Percentiles rank a stretch among this genome's conserved stretches.
These are phyloP conservation scores for Morpho deidamia DNA, from an alignment of 2,888 invertebrate species.

Conservation along the genomic window DNA sequence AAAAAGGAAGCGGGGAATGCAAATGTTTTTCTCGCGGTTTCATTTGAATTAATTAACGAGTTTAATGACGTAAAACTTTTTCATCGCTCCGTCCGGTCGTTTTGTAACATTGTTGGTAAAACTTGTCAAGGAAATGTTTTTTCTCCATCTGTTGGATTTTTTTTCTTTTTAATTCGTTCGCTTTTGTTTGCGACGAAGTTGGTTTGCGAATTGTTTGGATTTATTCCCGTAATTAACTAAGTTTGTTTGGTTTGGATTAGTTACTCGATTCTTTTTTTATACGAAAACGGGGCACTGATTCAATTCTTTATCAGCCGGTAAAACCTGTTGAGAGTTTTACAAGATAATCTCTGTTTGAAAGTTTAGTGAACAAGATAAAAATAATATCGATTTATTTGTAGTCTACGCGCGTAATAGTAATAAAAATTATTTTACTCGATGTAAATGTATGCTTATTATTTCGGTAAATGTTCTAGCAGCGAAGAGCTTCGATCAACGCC, in stretches of 20 bases:
- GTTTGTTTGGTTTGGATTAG: slow-evolving; percentile 69
- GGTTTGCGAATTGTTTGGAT: slow-evolving; percentile 65
- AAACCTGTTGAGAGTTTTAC: not conserved
- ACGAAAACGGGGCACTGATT: slow-evolving; percentile 49
- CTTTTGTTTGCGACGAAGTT: slow-evolving; percentile 53
- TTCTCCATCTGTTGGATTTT: slow-evolving; percentile 57
- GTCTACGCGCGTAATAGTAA: too few species aligned
- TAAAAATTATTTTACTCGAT: too few species aligned
- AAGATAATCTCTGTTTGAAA: too few species aligned
- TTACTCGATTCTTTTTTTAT: slow-evolving; percentile 63
- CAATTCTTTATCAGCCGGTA: not conserved
- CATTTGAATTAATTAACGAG: slow-evolving; percentile 77
- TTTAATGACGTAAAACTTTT: slow-evolving; percentile 74
- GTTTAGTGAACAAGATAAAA: too few species aligned
- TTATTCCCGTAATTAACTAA: slow-evolving; percentile 76
- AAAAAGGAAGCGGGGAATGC: slow-evolving; percentile 61
- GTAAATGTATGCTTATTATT: too few species aligned
- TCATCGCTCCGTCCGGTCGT: slow-evolving; percentile 51
- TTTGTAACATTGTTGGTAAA: slow-evolving; percentile 75
- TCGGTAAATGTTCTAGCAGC: too few species aligned
- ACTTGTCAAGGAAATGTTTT: slow-evolving; percentile 75
- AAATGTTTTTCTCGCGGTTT: slow-evolving; percentile 73
- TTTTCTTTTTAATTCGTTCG: slow-evolving; percentile 63
- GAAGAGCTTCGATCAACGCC: too few species aligned
- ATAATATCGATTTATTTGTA: too few species aligned